Conservation (phyloP, 2,888 invertebrate species). For the Pseudococcus longispinus region DNA sequence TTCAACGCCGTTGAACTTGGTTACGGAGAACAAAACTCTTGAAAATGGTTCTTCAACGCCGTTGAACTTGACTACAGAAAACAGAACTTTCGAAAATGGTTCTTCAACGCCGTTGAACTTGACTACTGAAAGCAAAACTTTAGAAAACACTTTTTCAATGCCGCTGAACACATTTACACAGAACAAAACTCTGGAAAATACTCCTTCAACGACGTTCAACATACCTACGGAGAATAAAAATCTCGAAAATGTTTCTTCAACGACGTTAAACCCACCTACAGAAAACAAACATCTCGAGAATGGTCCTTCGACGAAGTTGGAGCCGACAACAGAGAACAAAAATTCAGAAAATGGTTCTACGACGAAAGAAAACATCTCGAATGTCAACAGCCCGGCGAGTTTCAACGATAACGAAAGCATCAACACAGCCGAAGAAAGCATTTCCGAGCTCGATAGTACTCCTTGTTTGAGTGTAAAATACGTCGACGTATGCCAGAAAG, state of each 20-base stretch:
- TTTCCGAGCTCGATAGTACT: background rate
- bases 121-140: background rate
- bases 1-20: too few relatives aligned
- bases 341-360: background rate
- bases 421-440: slow-evolving; percentile 29
- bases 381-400: slow-evolving; percentile 33
- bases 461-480: slow-evolving; percentile 56
- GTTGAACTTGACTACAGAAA: background rate
- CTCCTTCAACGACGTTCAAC: background rate
- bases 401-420: slow-evolving; percentile 49
- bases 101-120: background rate
- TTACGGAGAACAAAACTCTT: background rate
- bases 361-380: slow-evolving; percentile 4
- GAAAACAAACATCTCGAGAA: background rate
- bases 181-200: background rate
- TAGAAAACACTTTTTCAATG: background rate
- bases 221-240: background rate
- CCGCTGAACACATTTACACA: background rate
- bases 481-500: slow-evolving; percentile 67
- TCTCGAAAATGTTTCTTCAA: background rate
- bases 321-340: background rate
- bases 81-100: background rate
- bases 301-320: background rate
- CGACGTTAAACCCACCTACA: background rate
- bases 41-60: background rate